Percentiles rank a stretch among this genome's conserved stretches.
Conservation (phyloP, 2,888 invertebrate species). For the Stenurella melanura region DNA sequence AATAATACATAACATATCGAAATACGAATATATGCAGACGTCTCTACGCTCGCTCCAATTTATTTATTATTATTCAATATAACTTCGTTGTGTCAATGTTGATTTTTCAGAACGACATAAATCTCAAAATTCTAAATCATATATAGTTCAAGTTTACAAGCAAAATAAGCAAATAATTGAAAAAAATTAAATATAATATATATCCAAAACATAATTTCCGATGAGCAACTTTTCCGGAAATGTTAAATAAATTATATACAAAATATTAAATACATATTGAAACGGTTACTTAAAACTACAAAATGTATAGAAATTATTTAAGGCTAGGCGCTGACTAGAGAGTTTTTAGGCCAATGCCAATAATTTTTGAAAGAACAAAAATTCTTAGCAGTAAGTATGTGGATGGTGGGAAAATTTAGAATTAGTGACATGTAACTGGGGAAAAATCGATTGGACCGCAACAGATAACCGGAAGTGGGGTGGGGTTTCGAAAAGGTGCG, state of each 20-base stretch:
- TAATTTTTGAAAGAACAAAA: too few relatives aligned
- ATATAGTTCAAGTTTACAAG: not conserved
- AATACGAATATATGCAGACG: too few relatives aligned
- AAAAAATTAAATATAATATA: constrained; percentile 34
- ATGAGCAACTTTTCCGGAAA: constrained; percentile 34
- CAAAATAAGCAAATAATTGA: constrained; percentile 58
- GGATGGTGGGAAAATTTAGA: too few relatives aligned
- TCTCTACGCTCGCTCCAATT: too few relatives aligned
- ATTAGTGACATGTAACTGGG: too few relatives aligned
- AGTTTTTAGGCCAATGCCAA: too few relatives aligned
- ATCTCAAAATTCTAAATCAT: not conserved
- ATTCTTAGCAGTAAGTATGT: too few relatives aligned
- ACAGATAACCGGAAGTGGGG: too few relatives aligned
- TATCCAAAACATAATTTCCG: constrained; percentile 28
- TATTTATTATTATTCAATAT: constrained; percentile 25
- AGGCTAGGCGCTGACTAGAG: too few relatives aligned
- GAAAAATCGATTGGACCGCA: too few relatives aligned
- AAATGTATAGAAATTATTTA: constrained; percentile 33
- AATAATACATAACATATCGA: too few relatives aligned
- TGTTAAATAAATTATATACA: constrained; percentile 38
- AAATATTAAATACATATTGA: constrained; percentile 26
- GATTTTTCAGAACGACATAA: constrained; percentile 1
- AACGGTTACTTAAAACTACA: constrained; percentile 35
- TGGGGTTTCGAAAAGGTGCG: too few relatives aligned
- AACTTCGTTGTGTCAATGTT: constrained; percentile 41